Base-by-base conservation (phyloP, 2,888 invertebrate species). In the Boloria euphrosyne region DNA sequence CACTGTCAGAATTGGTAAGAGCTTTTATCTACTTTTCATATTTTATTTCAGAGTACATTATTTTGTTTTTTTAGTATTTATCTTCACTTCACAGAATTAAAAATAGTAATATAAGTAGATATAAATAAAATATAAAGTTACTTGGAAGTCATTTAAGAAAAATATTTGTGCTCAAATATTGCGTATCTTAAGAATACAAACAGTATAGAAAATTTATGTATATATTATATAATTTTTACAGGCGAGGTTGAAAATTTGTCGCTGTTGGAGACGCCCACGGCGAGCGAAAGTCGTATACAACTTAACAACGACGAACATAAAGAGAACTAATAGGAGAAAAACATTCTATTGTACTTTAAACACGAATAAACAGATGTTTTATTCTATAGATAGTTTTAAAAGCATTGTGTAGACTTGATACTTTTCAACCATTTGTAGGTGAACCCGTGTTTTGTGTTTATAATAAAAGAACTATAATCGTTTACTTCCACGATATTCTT, bases 231-330 rank as follows among this genome's bases (percentile, higher is more conserved):
- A 64, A 27, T 71, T 68, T 69, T 86, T 83, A 18, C 84, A 92
- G 91, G 91, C 73, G 92, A 92, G 70, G 88, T 88, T 51, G 92
- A 92, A 72, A 92, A 90, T 66, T 78, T 92, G 66, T 84, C 88
- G 3, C 74, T 91, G 16, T 80, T 90, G 16, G 90, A 90, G 27
- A 83, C 89, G 1, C 85, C 88, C 0, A 80, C 87, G 10, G 81
- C 73, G 5, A 90, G 91, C 62, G 90, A 86, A 74, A 91, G 90
- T 74, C 79, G 85, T 61, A 90, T 91, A 60, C 76, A 90, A 16
- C 85, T 91, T 18, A 76, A 84, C 53, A 76, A 84, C 53, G 75
- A 80, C 44, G 86, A 87, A 10, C 75, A 76, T 22, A 83, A 82
- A 73, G 82, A 85, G 50, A 73, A 64, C 18, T 52, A 52, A 64